Evolutionary conservation across 2,797 vertebrate species (phyloP), one percentile per base, ranked within the genome.

Genomic region (Manis pentadactyla): DNA sequence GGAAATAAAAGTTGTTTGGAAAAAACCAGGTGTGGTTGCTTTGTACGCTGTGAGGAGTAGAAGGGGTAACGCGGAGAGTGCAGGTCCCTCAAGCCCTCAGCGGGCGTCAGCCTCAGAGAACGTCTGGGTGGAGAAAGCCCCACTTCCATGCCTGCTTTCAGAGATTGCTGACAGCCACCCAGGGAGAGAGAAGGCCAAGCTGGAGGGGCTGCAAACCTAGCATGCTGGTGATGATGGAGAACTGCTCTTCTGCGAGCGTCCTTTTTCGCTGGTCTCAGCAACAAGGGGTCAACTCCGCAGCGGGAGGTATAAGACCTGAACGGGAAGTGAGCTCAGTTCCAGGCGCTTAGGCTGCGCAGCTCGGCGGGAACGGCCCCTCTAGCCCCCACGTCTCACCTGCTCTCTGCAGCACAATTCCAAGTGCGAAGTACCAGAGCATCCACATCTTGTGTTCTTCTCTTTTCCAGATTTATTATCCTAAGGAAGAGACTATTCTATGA

Each of bases 191-290:
- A 2, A 99, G 11, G 99, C 99, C 99, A 31, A 99, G 98, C 46
- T 99, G 97, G 98, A 99, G 99, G 75, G 99, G 99, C 6, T 99
- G 99, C 31, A 99, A 99, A 57, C 99, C 99, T 96, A 99, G 98
- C 99, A 99, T 99, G 98, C 99, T 99, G 98, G 99, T 99, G 64
- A 99, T 99, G 92, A 99, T 99, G 46, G 99, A 99, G 97, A 99
- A 99, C 97, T 99, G 99, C 97, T 99, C 99, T 97, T 99, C 99
- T 0, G 99, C 99, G 98, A 99, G 99, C 99, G 99, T 99, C 97
- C 99, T 99, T 98, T 42, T 7, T 11, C 0, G 6, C 21, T 53
- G 69, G 39, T 19, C 69, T 7, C 31, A 10, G 49, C 21, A 17
- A 0, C 0, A 0, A 29, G 68, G 15, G 1, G 4, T 19, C 63